These are phyloP conservation scores for Lepas anatifera DNA, from an alignment of 2,888 invertebrate species.

Conservation along the genomic window DNA sequence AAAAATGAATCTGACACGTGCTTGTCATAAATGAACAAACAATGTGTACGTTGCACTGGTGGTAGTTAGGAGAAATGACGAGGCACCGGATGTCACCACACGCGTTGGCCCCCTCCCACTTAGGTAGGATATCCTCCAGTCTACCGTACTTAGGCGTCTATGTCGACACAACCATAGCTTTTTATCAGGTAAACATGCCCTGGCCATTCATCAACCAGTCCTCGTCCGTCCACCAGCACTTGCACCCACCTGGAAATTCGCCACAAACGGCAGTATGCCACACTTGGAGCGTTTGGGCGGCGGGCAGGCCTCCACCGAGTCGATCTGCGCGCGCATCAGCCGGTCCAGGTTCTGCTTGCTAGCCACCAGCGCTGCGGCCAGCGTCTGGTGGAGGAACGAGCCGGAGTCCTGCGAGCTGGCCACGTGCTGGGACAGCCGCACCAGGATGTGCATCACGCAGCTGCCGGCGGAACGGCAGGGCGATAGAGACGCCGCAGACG, in stretches of 20 bases:
- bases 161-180: too few species aligned
- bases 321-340: constrained; percentile 71
- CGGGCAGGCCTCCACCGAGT: constrained; percentile 64
- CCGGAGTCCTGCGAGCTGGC: constrained; percentile 77
- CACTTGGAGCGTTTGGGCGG: constrained; percentile 64
- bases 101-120: too few species aligned
- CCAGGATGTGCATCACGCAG: constrained; percentile 86
- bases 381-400: constrained; percentile 74
- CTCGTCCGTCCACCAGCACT: too few species aligned
- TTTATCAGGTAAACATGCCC: too few species aligned
- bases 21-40: too few species aligned
- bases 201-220: too few species aligned
- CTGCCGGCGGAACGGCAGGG: constrained; percentile 38
- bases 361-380: constrained; percentile 71
- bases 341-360: constrained; percentile 84
- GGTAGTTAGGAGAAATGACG: too few species aligned
- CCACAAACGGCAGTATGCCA: constrained; percentile 77
- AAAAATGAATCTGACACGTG: too few species aligned
- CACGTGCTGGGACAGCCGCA: constrained; percentile 81
- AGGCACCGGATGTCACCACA: too few species aligned
- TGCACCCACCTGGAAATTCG: constrained; percentile 63
- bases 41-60: too few species aligned
- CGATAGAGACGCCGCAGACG: background rate
- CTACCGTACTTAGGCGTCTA: too few species aligned
- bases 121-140: too few species aligned